Base-by-base conservation (phyloP, 2,797 vertebrate genomes). In the Sibirionetta formosa region DNA sequence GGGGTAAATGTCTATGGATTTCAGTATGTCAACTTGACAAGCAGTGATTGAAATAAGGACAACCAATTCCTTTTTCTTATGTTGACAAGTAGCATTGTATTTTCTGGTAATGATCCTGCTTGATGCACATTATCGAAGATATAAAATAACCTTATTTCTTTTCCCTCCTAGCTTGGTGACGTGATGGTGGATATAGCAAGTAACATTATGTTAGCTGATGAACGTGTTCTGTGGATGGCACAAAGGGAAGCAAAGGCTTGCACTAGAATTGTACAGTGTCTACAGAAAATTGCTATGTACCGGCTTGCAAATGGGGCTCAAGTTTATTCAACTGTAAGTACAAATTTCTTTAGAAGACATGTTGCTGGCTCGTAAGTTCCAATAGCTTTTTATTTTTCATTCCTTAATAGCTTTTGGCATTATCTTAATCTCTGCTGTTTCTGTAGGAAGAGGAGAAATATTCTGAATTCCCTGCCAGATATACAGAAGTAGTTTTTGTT, bases 101-200 rank as follows among this genome's bases (percentile, higher is more conserved):
- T 77, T 78, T 90, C 44, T 94, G 44, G 36, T 73, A 35, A 50
- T 8, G 7, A 81, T 60, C 31, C 40, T 53, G 11, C 20, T 35
- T 72, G 31, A 51, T 50, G 35, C 63, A 82, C 0, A 0, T 13
- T 88, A 90, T 86, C 63, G 64, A 68, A 61, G 50, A 26, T 73
- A 46, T 14, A 40, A 68, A 89, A 56, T 33, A 54, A n/a, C 31
- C n/a, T 27, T 93, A 7, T 63, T 96, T 93, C 36, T 94, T 44
- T 96, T 76, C 56, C 71, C 35, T 80, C 20, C 50, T 92, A 99
- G 99, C 98, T 99, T 14, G 99, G 99, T 0, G 99, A 99, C 0
- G 99, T 99, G 94, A 99, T 99, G 99, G 98, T 99, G 33, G 99
- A 99, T 97, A 99, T 99, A 93, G 99, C 99, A 38, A 99, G 99